phyloP scores from a whole-genome alignment of 2,113 vertebrate genomes.

The Falco punctatus region DNA sequence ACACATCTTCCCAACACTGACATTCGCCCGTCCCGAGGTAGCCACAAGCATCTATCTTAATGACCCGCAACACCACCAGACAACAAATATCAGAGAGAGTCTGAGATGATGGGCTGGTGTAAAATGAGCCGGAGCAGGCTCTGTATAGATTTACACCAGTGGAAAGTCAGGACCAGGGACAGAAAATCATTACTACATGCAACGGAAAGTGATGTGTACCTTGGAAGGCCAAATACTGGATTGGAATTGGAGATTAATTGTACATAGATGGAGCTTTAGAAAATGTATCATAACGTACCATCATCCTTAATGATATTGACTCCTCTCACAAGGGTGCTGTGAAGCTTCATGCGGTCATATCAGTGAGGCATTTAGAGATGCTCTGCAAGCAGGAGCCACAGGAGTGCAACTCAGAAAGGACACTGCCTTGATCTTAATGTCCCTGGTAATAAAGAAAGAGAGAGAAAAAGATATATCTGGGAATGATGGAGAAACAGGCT shows the following conservation, averaged over 20 bases:
- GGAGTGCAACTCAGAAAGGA: background rate
- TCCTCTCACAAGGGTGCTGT: background rate
- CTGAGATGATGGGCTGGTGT: constrained; percentile 37
- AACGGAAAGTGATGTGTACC: constrained; percentile 52
- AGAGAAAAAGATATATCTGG: background rate
- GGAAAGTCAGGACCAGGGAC: background rate
- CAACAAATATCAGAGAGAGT: constrained; percentile 33
- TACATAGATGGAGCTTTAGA: constrained; percentile 15
- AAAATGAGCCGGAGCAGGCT: constrained; percentile 23
- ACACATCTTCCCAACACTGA: constrained; percentile 30
- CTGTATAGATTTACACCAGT: constrained; percentile 47
- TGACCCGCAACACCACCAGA: constrained; percentile 27
- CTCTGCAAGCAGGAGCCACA: background rate
- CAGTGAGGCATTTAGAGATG: background rate
- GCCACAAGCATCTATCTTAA: constrained; percentile 62
- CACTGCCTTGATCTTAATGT: background rate
- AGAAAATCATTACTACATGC: constrained; percentile 37
- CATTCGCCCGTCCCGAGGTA: constrained; percentile 22
- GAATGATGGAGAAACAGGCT: background rate
- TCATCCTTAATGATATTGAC: constrained; percentile 20
- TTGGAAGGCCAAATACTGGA: constrained; percentile 41
- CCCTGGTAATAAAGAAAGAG: background rate
- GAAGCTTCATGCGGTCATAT: fast-evolving
- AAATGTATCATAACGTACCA: background rate
- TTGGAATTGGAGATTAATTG: constrained; percentile 40